Base-by-base conservation (phyloP, 2,888 invertebrate species). In the Agonopterix alstromeriana region DNA sequence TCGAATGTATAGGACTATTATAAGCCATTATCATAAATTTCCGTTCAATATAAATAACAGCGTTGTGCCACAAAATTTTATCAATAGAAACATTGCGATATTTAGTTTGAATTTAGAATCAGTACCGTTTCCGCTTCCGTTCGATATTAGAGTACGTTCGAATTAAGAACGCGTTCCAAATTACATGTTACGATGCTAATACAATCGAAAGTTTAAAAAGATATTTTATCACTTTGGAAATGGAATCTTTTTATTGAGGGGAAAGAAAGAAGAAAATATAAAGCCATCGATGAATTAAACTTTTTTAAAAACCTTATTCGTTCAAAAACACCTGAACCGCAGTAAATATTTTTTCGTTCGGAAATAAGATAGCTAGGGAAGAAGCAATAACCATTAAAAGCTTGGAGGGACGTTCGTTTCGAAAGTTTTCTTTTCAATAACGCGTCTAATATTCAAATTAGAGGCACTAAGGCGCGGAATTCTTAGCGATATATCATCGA, bases 371-470 rank as follows among this genome's bases (percentile, higher is more conserved):
- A 68, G 65, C 67, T 60, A 63, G 67, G 72, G 70, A 77, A 79
- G 67, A 62, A 58, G 86, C 82, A 84, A 86, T 87, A 87, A 86
- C 86, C 86, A 81, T 87, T 87, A 86, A 82, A 84, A 82, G 75
- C 78, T 70, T 65, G 77, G 71, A 72, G 77, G 80, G 84, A 79
- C 82, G 82, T 74, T 74, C 42, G 43, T 65, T 69, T 79, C 77
- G 66, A 80, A 85, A 86, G 76, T 85, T 87, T 84, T 78, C 84
- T 85, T 87, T 87, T 88, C 88, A 88, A 88, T 88, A 88, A 86
- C 82, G 85, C 85, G 81, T 86, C 84, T 85, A 82, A 87, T 87
- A 87, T 88, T 88, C 86, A 88, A 88, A 88, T 88, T 82, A 85
- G 78, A 78, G 71, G 76, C 74, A 81, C 77, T 79, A 82, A 82